Evolutionary conservation across 1,140 invertebrate genomes (phyloP).

Genomic region (Caerostris darwini): DNA sequence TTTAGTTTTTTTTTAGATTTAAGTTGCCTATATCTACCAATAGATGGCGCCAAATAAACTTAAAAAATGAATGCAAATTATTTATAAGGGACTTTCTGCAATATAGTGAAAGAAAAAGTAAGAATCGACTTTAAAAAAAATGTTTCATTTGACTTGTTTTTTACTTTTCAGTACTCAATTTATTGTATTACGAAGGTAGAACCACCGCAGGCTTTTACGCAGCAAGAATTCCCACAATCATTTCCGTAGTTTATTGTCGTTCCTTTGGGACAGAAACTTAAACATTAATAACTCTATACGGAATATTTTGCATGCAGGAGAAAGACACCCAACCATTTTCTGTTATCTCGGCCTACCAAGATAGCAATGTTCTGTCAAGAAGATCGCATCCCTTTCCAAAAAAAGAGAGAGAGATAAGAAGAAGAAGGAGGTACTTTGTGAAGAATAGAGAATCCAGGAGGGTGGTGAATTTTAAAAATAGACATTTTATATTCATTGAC

Average conservation of each 20-base stretch:
- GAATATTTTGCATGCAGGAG: neutral
- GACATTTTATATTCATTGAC: constrained; percentile 33
- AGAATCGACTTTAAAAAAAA: too few species aligned
- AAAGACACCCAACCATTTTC: neutral
- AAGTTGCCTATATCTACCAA: too few species aligned
- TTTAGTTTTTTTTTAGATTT: too few species aligned
- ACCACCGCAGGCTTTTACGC: neutral
- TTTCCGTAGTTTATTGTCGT: neutral
- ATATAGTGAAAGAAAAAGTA: too few species aligned
- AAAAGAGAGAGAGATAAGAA: neutral
- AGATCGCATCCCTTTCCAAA: neutral
- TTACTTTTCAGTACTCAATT: neutral
- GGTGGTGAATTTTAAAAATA: neutral
- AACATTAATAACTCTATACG: neutral
- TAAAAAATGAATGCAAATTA: too few species aligned
- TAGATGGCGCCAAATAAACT: too few species aligned
- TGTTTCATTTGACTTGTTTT: neutral
- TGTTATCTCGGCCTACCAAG: neutral
- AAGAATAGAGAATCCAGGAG: neutral
- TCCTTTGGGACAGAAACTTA: neutral
- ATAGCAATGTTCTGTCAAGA: neutral
- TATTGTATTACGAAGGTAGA: neutral
- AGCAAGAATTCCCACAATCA: neutral
- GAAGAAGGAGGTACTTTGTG: neutral
- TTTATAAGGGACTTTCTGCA: too few species aligned